A percentile compares a stretch with the other conserved stretches of the same genome.
phyloP scores from a whole-genome alignment of 2,113 vertebrate genomes.

The Coryphaenoides rupestris region DNA sequence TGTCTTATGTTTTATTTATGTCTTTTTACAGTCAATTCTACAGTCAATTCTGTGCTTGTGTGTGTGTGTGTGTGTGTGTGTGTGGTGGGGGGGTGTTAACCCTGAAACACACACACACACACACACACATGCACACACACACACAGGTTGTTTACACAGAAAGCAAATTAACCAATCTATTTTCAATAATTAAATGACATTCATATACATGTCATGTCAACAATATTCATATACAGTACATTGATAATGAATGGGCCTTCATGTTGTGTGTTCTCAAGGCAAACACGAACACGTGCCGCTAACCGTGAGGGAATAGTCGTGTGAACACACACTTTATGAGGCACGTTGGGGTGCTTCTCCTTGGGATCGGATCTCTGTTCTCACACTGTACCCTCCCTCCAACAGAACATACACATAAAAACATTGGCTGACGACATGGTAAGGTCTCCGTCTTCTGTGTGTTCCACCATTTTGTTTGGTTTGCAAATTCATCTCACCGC shows the following conservation, averaged over 20 bases:
- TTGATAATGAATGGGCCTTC: neutral
- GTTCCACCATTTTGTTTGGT: slow-evolving; percentile 18
- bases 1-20: neutral
- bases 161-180: neutral
- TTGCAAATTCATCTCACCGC: slow-evolving; percentile 24
- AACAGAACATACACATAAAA: slow-evolving; percentile 99
- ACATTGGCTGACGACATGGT: slow-evolving; percentile 99
- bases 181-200: neutral
- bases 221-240: too few relatives aligned
- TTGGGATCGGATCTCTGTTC: slow-evolving; percentile 73
- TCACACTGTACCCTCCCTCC: slow-evolving; percentile 79
- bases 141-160: slow-evolving; percentile 7
- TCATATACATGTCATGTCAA: too few relatives aligned
- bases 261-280: neutral
- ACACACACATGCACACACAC: too few relatives aligned
- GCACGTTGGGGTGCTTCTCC: slow-evolving; percentile 47
- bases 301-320: too few relatives aligned
- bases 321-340: neutral
- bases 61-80: slow-evolving; percentile 19
- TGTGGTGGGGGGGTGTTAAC: neutral
- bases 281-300: neutral
- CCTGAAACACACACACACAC: too few relatives aligned
- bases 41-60: neutral
- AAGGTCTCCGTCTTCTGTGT: slow-evolving; percentile 79
- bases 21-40: slow-evolving; percentile 19